Evolutionary conservation across 2,888 invertebrate genomes (phyloP), one percentile per base, ranked within the genome.

Genomic region (Urechis unicinctus): DNA sequence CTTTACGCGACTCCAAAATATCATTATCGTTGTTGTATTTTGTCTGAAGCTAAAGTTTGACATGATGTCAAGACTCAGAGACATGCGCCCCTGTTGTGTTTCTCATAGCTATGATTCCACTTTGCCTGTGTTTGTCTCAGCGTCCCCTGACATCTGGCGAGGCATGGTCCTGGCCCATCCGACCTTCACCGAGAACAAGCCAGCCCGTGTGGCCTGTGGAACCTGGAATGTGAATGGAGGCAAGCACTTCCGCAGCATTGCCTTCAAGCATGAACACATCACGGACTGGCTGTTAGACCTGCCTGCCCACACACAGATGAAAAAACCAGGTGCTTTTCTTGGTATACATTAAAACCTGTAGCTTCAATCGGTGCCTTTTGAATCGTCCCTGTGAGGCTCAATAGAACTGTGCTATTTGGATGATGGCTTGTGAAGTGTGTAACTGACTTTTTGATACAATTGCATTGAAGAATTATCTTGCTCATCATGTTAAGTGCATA

Each of bases 211-310:
- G 3, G 88, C 90, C 50, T 86, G 93, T 53, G 97, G 94, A 21
- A 99, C 98, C 0, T 99, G 97, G 81, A 99, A 99, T 79, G 97
- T 99, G 0, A 99, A 99, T 79, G 98, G 98, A 43, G 98, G 98
- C 2, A 96, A 95, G 79, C 95, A 96, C 80, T 96, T 98, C 72
- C 85, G 94, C 64, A 95, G 93, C 78, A 88, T 98, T 53, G 96
- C 91, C 29, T 92, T 91, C 75, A 94, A 93, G 57, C 77, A 82
- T 58, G 75, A 80, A 56, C 76, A 74, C 9, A 68, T 82, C 53
- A 69, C 75, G 42, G 78, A 81, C 58, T 81, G 81, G 81, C 80
- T 96, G 28, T 79, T 95, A 46, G 94, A 95, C 78, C 88, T 89
- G 46, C 87, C 70, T 53, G 83, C 84, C 60, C 75, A 83, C 60